Conservation (phyloP, 2,888 invertebrate genomes). For the Zygogramma bicolorata region DNA sequence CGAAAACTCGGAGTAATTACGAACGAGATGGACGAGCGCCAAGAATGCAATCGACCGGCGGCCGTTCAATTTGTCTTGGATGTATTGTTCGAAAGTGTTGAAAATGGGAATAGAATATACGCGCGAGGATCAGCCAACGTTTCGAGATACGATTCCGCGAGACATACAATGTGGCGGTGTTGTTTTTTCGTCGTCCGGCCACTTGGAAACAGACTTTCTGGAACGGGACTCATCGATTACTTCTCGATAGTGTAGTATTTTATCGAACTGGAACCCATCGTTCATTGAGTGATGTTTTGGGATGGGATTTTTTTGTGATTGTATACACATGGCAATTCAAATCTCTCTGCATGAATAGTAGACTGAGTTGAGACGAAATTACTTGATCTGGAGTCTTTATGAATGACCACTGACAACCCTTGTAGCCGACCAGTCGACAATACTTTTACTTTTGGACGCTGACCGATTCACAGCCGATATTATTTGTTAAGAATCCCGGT, state of each 20-base stretch:
- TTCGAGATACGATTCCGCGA: constrained; percentile 25
- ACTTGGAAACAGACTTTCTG: not conserved
- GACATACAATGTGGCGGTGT: constrained; percentile 27
- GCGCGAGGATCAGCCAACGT: constrained; percentile 12
- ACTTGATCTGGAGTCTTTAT: no score
- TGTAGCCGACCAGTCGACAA: no score
- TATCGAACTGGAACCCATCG: no score
- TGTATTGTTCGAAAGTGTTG: constrained; percentile 13
- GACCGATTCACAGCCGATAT: no score
- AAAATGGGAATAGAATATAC: constrained; percentile 14
- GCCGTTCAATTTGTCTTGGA: not conserved
- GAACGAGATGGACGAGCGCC: not conserved
- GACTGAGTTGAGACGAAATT: no score
- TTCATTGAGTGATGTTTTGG: no score
- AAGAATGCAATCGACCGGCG: not conserved
- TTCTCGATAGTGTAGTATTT: not conserved
- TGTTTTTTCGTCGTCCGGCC: not conserved
- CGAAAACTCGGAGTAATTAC: not conserved
- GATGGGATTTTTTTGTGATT: no score
- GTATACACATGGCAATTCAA: no score
- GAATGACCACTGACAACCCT: no score
- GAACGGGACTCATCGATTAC: not conserved
- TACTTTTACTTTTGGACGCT: no score
- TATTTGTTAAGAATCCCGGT: no score
- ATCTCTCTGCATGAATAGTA: no score